Conservation (phyloP, 2,888 invertebrate genomes). For the Philereme vetulata region DNA sequence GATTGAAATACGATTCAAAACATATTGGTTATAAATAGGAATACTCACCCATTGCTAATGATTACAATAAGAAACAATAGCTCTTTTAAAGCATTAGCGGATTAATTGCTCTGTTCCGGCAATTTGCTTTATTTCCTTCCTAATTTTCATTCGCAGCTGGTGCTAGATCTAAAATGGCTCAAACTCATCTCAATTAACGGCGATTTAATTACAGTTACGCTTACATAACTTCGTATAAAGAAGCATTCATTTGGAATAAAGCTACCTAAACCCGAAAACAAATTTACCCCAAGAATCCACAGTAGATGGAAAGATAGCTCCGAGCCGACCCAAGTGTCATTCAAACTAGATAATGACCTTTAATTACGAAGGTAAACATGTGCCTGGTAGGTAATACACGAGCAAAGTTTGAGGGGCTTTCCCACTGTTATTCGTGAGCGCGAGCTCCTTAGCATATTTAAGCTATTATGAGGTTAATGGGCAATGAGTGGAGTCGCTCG, state of each 20-base stretch:
- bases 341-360: conserved; percentile 36
- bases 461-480: conserved; percentile 77
- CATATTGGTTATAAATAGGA: conserved; percentile 20
- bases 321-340: conserved; percentile 27
- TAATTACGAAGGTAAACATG: conserved; percentile 38
- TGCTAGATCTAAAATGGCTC: conserved; percentile 22
- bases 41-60: conserved; percentile 31
- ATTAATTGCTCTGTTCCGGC: conserved; percentile 35
- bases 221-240: conserved; percentile 11
- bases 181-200: conserved; percentile 30
- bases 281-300: conserved; percentile 8
- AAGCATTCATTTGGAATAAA: conserved; percentile 14
- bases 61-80: conserved; percentile 38
- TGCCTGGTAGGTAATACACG: conserved; percentile 31
- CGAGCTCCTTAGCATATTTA: conserved; percentile 75
- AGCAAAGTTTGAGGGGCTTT: conserved; percentile 48
- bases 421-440: conserved; percentile 55
- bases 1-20: conserved; percentile 17
- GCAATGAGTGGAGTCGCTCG: conserved; percentile 62
- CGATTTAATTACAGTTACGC: conserved; percentile 21
- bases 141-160: conserved; percentile 21
- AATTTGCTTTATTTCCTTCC: conserved; percentile 35
- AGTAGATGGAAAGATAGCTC: conserved; percentile 18
- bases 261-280: conserved; percentile 3
- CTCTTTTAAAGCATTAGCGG: conserved; percentile 29